Conservation (phyloP, 2,888 invertebrate species). For the Agrilus mali region DNA sequence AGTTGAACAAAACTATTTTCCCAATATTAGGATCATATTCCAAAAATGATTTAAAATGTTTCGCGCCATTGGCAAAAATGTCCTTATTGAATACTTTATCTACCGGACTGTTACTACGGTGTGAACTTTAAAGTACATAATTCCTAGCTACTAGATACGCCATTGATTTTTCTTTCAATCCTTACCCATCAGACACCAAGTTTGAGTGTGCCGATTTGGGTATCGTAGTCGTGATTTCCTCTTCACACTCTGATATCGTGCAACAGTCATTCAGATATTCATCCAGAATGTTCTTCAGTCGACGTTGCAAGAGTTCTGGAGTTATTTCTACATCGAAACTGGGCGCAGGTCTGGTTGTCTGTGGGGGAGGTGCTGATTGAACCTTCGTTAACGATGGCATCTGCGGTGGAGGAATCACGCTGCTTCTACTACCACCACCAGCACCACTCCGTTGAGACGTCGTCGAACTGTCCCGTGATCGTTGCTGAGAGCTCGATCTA, state of each 20-base stretch:
- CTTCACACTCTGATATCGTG: slow-evolving; percentile 23
- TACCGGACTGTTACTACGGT: too few relatives aligned
- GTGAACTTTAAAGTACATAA: too few relatives aligned
- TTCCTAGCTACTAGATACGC: too few relatives aligned
- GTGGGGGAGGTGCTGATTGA: slow-evolving; percentile 2
- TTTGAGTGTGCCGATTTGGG: slow-evolving; percentile 19
- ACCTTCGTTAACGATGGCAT: neutral
- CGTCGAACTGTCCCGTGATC: slow-evolving; percentile 31
- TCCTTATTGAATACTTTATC: too few relatives aligned
- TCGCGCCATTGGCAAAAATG: too few relatives aligned
- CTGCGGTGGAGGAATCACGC: slow-evolving; percentile 6
- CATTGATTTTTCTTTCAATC: too few relatives aligned
- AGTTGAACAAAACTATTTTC: too few relatives aligned
- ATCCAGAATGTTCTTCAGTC: slow-evolving; percentile 26
- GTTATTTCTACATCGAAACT: slow-evolving; percentile 8
- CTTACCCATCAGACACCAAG: slow-evolving; percentile 26
- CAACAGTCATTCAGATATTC: slow-evolving; percentile 28
- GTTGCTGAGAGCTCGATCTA: slow-evolving; percentile 46
- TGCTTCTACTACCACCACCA: slow-evolving; percentile 3
- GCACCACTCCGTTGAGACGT: slow-evolving; percentile 16
- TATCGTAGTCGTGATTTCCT: slow-evolving; percentile 23
- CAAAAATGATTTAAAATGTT: too few relatives aligned
- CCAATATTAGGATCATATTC: too few relatives aligned
- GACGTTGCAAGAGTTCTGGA: slow-evolving; percentile 22
- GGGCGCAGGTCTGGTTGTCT: slow-evolving; percentile 2